Evolutionary conservation across 2,888 invertebrate species (phyloP), one percentile per base, ranked within the genome.

Genomic region (Xanthia icteritia): DNA sequence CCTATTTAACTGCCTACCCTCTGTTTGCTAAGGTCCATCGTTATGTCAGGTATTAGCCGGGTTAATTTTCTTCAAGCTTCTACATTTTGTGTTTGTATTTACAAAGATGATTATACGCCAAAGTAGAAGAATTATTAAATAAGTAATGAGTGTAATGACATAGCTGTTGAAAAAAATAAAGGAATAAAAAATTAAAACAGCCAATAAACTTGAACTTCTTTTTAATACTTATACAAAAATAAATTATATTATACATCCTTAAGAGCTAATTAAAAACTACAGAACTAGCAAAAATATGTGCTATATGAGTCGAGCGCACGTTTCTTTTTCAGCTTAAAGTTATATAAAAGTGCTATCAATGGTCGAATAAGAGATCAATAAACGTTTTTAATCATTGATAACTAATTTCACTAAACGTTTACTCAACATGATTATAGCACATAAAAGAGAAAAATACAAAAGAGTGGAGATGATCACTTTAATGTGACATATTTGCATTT

Each of bases 181-280:
- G 51, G n/a, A 13, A 5, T 0, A 20, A 9, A 58, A 67, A 54
- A 60, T 3, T 0, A 58, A 68, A 73, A 69, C 9, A 42, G 2
- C 0, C 0, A 31, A 3, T 56, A 39, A 70, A 63, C 60, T 77
- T 39, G 5, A 73, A 76, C 68, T 84, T 79, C 20, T 23, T 68
- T 84, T 85, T 83, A 83, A 75, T 84, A 31, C 31, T 31, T 31
- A 72, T 80, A 84, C 83, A 85, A 85, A 86, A 86, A 83, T 81
- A 85, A 80, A 73, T 83, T 86, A 89, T 83, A 80, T 85, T 83
- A 79, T 88, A 88, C 84, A 89, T 27, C 51, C 56, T 56, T 85
- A 73, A 51, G 17, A 42, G 56, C 56, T 31, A 81, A 80, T 54
- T 73, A 73, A n/a, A 71, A 76, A 68, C 88, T 84, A 90, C 1